These are phyloP conservation scores for Archaeoteleia sp. DNA, from an alignment of 2,888 invertebrate genomes.

Conservation along the genomic window DNA sequence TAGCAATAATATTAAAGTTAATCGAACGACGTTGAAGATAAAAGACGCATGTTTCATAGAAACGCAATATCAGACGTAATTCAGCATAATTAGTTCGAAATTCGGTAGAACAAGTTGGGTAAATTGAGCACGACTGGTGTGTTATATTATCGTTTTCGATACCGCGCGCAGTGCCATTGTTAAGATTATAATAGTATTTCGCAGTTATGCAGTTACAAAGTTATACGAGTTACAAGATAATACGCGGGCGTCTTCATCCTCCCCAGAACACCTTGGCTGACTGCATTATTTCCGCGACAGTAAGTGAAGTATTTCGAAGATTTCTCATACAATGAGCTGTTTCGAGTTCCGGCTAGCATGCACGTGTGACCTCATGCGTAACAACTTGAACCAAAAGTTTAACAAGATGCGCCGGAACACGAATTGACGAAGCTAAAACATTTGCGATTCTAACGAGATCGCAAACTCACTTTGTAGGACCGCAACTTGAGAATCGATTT, in stretches of 20 bases:
- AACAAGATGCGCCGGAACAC: conserved; percentile 42
- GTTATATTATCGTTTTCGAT: conserved; percentile 34
- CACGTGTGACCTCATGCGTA: conserved; percentile 51
- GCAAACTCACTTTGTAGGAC: conserved; percentile 36
- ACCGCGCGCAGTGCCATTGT: conserved; percentile 42
- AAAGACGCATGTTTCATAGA: background rate
- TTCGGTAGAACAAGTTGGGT: conserved; percentile 38
- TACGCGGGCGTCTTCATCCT: conserved; percentile 44
- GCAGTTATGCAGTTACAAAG: conserved; percentile 51
- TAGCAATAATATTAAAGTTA: background rate
- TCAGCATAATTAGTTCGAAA: conserved; percentile 40
- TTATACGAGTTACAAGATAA: conserved; percentile 48
- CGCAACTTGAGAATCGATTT: conserved; percentile 41
- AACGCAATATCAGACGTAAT: conserved; percentile 21
- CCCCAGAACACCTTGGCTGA: conserved; percentile 44
- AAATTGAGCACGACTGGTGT: conserved; percentile 43
- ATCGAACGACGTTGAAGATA: background rate
- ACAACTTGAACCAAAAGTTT: conserved; percentile 50
- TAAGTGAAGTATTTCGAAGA: conserved; percentile 46
- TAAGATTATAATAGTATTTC: conserved; percentile 47
- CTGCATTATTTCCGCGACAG: conserved; percentile 45
- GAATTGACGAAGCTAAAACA: conserved; percentile 48
- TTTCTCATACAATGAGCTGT: conserved; percentile 44
- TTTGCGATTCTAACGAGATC: conserved; percentile 51
- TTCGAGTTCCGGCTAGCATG: conserved; percentile 42